Evolutionary conservation across 2,888 invertebrate species (phyloP), one percentile per base, ranked within the genome.

Genomic region (Lordiphosa andalusiaca): DNA sequence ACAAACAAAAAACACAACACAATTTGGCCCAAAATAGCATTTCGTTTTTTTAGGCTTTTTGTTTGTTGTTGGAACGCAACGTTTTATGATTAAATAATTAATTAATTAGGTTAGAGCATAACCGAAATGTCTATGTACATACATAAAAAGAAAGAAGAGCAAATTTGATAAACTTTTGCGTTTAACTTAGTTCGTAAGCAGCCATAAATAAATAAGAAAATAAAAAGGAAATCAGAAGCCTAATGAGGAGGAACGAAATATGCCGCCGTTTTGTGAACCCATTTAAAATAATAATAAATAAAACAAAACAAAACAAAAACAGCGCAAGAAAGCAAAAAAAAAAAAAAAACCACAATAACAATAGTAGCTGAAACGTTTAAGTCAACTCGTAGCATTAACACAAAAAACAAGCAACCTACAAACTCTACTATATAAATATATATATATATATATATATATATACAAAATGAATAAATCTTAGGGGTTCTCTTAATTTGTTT

Each of bases 51-150:
- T 65, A 55, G 42, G 19, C 42, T 36, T 37, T 36, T 36, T 44
- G 48, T 38, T 61, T 61, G 49, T 44, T 38, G 50, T 30, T 48
- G 38, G 42, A 57, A 54, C 56, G 56, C 55, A 53, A 63, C 53
- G 64, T 63, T 61, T 53, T 42, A 61, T 36, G 30, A 61, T 66
- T 30, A 30, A 10, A 30, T 30, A 30, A 30, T 30, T 30, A 30
- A 30, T 30, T 25, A 25, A 13, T 25, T 44, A 44, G 25, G 12
- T 23, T 13, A 30, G 25, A 30, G 30, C 30, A 30, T 30, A 30
- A 30, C 30, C 30, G 30, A 30, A 30, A 30, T 30, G 30, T 30
- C 30, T 30, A 30, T 30, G 30, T 30, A 30, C 30, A 30, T 30
- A 30, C 30, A 30, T 10, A 30, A 30, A 30, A 30, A 30, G 10